Percentiles rank a stretch among this genome's conserved stretches.
Evolutionary conservation across 2,113 vertebrate species (phyloP).

Genomic region (Aythya baeri): DNA sequence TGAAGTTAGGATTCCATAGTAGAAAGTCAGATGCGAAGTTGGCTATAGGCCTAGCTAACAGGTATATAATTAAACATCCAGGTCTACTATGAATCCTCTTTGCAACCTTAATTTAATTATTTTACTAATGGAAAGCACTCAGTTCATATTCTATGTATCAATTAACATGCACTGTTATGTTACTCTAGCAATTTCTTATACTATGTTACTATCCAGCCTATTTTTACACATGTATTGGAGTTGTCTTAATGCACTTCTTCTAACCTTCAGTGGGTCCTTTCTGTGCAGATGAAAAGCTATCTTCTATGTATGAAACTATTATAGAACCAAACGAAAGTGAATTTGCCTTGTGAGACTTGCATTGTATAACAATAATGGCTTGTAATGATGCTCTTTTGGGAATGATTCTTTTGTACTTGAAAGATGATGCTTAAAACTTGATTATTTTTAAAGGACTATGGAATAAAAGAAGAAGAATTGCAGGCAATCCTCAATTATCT

Average conservation of each 20-base stretch:
- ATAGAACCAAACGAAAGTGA: not conserved
- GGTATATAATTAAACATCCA: not conserved
- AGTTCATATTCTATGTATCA: not conserved
- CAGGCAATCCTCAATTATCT: slow-evolving; percentile 98
- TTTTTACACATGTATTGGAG: not conserved
- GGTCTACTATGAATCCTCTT: not conserved
- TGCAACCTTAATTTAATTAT: not conserved
- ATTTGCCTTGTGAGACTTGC: not conserved
- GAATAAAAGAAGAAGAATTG: slow-evolving; percentile 96
- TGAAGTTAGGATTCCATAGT: not conserved
- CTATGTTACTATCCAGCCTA: not conserved
- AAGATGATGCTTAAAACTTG: not conserved
- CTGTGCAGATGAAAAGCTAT: not conserved
- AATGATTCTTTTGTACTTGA: not conserved
- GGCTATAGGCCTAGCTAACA: not conserved
- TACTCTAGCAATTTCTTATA: not conserved
- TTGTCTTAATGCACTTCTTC: not conserved
- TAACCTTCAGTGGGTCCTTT: not conserved
- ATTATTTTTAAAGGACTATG: slow-evolving; percentile 86
- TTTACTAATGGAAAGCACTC: not conserved
- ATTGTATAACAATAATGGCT: not conserved
- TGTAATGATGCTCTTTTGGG: not conserved
- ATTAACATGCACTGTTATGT: not conserved
- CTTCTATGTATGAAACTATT: not conserved
- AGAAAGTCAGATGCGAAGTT: not conserved